A percentile compares a stretch with the other conserved stretches of the same genome.
Evolutionary conservation across 2,797 vertebrate genomes (phyloP).

Genomic region (Sitta carolinensis): DNA sequence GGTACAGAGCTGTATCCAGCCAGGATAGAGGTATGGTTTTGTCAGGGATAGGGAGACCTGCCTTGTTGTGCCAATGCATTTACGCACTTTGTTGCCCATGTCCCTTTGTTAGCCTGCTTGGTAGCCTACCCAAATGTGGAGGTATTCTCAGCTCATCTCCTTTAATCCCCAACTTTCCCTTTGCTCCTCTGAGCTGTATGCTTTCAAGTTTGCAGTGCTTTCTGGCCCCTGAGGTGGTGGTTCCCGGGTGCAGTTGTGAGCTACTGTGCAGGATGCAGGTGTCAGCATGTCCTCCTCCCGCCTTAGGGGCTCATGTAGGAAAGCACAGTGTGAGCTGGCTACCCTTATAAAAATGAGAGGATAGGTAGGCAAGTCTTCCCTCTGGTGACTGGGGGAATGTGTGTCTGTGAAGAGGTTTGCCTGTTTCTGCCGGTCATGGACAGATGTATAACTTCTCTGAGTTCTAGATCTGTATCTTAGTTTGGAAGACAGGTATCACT

Average conservation of each 20-base stretch:
- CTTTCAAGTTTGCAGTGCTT: not conserved
- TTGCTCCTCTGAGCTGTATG: not conserved
- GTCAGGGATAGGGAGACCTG: not conserved
- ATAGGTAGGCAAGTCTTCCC: not conserved
- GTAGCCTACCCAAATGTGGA: not conserved
- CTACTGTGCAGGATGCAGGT: not conserved
- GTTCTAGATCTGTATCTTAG: not conserved
- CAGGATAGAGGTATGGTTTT: not conserved
- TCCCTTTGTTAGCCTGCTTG: not conserved
- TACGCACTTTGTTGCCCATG: fast-evolving
- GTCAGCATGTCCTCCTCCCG: not conserved
- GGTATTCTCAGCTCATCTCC: not conserved
- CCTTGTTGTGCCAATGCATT: not conserved
- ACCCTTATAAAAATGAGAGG: not conserved
- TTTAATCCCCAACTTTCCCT: not conserved
- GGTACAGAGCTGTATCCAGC: not conserved
- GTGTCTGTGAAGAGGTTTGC: not conserved
- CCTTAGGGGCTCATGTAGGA: fast-evolving
- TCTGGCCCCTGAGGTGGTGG: not conserved
- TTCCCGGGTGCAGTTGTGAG: not conserved
- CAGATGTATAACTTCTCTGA: not conserved
- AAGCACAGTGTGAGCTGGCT: not conserved
- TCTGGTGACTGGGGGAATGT: not conserved
- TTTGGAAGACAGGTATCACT: too few species aligned
- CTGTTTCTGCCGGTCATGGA: not conserved